phyloP scores from a whole-genome alignment of 1,140 invertebrate species.

The Apocrypta bakeri region DNA sequence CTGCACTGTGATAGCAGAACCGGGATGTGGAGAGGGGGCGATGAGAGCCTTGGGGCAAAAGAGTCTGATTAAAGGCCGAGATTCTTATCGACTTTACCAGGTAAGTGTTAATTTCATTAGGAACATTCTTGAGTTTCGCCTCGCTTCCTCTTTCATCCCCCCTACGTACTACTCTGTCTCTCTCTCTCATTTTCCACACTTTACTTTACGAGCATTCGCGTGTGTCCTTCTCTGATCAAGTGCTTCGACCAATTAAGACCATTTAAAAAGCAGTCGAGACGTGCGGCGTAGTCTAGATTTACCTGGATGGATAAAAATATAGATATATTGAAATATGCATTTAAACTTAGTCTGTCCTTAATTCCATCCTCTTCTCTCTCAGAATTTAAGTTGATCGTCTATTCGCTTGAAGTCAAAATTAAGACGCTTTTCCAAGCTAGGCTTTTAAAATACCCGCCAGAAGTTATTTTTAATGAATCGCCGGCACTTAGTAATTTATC shows the following conservation, averaged over 20 bases:
- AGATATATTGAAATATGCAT: not conserved
- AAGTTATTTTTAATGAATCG: too few relatives aligned
- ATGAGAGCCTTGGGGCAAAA: not conserved
- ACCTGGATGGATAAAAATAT: not conserved
- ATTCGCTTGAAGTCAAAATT: too few relatives aligned
- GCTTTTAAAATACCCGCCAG: too few relatives aligned
- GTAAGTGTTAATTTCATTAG: slow-evolving; percentile 2
- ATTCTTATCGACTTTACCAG: slow-evolving; percentile 2
- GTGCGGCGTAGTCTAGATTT: not conserved
- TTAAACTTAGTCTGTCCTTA: too few relatives aligned
- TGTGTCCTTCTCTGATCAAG: not conserved
- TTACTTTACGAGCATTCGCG: not conserved
- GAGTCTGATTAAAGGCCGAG: slow-evolving; percentile 1
- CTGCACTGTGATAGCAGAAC: not conserved
- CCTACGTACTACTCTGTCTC: not conserved
- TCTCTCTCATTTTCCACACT: not conserved
- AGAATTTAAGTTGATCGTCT: too few relatives aligned
- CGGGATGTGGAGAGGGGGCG: not conserved
- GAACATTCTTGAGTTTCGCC: not conserved
- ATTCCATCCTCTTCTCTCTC: too few relatives aligned
- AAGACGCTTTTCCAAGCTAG: too few relatives aligned
- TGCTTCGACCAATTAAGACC: not conserved
- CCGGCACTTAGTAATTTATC: too few relatives aligned
- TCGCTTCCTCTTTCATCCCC: not conserved
- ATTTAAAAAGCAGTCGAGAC: not conserved